phyloP scores from a whole-genome alignment of 2,113 vertebrate genomes.

The Fulmarus glacialis region DNA sequence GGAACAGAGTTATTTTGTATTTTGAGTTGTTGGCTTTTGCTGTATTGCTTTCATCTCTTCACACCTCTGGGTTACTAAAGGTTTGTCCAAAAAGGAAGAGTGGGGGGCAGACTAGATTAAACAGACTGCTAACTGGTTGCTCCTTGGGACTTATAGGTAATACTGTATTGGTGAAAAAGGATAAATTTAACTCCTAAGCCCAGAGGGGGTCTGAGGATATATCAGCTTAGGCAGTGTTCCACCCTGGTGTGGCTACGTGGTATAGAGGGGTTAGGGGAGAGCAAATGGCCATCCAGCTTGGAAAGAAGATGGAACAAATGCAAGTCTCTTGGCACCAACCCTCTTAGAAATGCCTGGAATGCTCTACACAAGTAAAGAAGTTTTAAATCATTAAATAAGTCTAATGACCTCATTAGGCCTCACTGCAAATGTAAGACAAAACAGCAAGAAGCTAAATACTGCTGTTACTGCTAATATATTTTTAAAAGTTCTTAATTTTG shows the following conservation, averaged over 20 bases:
- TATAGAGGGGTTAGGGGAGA: not conserved
- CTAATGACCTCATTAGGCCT: not conserved
- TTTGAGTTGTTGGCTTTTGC: not conserved
- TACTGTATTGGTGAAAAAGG: not conserved
- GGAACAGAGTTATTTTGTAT: not conserved
- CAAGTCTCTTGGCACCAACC: not conserved
- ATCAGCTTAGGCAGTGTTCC: not conserved
- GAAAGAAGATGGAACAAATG: not conserved
- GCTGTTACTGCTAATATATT: not conserved
- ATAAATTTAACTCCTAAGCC: not conserved
- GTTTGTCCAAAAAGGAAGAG: not conserved
- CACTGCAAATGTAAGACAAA: not conserved
- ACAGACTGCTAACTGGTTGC: not conserved
- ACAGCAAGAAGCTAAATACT: not conserved
- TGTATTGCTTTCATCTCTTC: constrained; percentile 10
- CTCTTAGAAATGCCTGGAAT: not conserved
- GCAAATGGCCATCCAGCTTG: not conserved
- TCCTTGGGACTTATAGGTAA: not conserved
- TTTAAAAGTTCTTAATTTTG: not conserved
- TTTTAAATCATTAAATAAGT: not conserved
- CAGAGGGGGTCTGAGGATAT: not conserved
- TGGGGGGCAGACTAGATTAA: not conserved
- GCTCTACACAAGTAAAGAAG: not conserved
- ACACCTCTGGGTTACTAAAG: constrained; percentile 5
- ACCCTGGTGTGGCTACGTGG: rapidly evolving